A percentile compares a stretch with the other conserved stretches of the same genome.
phyloP scores from a whole-genome alignment of 2,113 vertebrate species.

The Lycocorax pyrrhopterus region DNA sequence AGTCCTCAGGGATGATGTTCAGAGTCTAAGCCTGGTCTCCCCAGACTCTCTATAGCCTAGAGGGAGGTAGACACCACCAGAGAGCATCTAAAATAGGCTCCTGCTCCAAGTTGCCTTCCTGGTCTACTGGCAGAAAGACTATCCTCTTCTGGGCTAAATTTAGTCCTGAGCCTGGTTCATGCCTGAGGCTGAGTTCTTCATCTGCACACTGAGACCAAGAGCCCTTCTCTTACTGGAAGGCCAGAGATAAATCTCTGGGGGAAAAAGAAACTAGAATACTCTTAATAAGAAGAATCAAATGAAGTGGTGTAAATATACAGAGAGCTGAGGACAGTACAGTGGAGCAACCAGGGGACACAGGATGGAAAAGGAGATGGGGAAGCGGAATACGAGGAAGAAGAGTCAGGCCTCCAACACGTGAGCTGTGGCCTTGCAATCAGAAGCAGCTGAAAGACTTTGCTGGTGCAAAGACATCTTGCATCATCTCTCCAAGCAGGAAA shows the following conservation, averaged over 20 bases:
- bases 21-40: not conserved
- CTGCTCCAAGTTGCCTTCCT: not conserved
- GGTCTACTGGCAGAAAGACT: not conserved
- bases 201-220: not conserved
- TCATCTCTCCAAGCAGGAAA: not conserved
- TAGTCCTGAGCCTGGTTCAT: not conserved
- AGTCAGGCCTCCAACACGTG: not conserved
- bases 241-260: not conserved
- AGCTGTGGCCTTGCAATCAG: not conserved
- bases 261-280: not conserved
- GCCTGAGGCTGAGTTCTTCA: not conserved
- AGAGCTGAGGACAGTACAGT: not conserved
- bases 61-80: not conserved
- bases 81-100: not conserved
- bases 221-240: not conserved
- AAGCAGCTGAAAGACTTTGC: not conserved
- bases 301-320: not conserved
- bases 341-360: not conserved
- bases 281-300: not conserved
- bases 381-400: rapidly evolving
- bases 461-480: not conserved
- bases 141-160: not conserved
- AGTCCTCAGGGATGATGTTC: not conserved
- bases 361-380: not conserved
- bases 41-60: not conserved